Base-by-base conservation (phyloP, 2,888 invertebrate species). In the Junonia oenone region DNA sequence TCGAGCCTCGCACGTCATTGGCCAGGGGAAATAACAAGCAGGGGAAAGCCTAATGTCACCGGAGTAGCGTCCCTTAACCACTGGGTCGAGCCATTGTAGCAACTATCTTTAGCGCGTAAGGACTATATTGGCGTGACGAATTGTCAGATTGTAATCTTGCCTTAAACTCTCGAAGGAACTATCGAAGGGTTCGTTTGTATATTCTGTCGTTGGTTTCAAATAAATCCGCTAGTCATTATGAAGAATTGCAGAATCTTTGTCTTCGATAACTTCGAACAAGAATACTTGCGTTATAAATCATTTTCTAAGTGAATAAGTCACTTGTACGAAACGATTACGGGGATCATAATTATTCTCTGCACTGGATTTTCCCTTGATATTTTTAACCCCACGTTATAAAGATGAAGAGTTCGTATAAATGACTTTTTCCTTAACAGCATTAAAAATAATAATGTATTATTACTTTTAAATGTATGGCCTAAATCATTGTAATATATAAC, bases 211-310 rank as follows among this genome's bases (percentile, higher is more conserved):
- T 19, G 33, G 14, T 27, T 43, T 22, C 43, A 19, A 51, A 38
- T 27, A 45, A 53, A 58, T 56, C 51, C 53, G 58, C 63, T 63
- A 63, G 63, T 63, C 63, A 63, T 57, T 56, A 38, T n/a, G 19
- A 48, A 51, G 17, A 46, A 17, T 43, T 31, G 17, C 29, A 29
- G 13, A 43, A 43, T 43, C 43, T 43, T 26, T 13, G 43, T 43
- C 26, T n/a, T 43, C 43, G 43, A 43, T 6, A 26, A 43, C n/a
- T n/a, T 26, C 26, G n/a, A 43, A 43, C 26, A 13, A 22, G 11
- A 40, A n/a, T 19, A 6, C 13, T 43, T 13, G 26, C 6, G 22
- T 26, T 43, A 19, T 26, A 6, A 43, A 43, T 38, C 38, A 11
- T 9, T 38, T 17, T 22, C 26, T 22, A 13, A 22, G 13, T 6